Percentiles rank a stretch among this genome's conserved stretches.
These are phyloP conservation scores for Theretra japonica DNA, from an alignment of 2,888 invertebrate species.

Conservation along the genomic window DNA sequence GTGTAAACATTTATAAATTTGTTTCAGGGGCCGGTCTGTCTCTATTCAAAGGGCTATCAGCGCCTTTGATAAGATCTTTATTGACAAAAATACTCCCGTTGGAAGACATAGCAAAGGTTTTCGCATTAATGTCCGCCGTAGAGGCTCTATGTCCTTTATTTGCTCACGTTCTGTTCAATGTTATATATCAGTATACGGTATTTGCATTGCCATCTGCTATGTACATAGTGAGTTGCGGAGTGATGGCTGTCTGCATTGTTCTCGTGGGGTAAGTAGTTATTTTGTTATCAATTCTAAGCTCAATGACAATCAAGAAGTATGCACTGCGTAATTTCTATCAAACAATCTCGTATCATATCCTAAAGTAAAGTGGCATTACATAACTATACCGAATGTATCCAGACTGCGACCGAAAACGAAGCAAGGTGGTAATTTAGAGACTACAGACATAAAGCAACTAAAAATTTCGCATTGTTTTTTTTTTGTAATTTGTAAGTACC, in stretches of 20 bases:
- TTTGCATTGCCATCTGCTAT: constrained; percentile 77
- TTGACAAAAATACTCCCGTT: constrained; percentile 85
- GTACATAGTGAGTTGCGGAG: constrained; percentile 43
- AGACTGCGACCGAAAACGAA: too few species aligned
- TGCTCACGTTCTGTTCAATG: constrained; percentile 84
- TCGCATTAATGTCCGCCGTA: constrained; percentile 87
- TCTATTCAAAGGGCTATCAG: constrained; percentile 79
- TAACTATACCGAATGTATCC: too few species aligned
- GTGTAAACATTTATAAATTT: background rate
- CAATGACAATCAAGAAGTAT: too few species aligned
- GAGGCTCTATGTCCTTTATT: constrained; percentile 86
- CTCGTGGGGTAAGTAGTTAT: constrained; percentile 38
- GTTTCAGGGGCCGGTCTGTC: constrained; percentile 75
- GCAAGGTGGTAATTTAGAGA: too few species aligned
- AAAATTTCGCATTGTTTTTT: too few species aligned
- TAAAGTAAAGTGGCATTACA: too few species aligned
- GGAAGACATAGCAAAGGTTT: constrained; percentile 88
- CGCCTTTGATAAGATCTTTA: constrained; percentile 85
- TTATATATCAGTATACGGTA: constrained; percentile 82
- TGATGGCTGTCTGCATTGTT: constrained; percentile 32
- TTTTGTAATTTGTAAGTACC: too few species aligned
- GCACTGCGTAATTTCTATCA: too few species aligned
- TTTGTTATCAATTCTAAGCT: too few species aligned
- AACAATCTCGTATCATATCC: too few species aligned
- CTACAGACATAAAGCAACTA: too few species aligned